Base-by-base conservation (phyloP, 2,797 vertebrate genomes). In the Natrix natrix region DNA sequence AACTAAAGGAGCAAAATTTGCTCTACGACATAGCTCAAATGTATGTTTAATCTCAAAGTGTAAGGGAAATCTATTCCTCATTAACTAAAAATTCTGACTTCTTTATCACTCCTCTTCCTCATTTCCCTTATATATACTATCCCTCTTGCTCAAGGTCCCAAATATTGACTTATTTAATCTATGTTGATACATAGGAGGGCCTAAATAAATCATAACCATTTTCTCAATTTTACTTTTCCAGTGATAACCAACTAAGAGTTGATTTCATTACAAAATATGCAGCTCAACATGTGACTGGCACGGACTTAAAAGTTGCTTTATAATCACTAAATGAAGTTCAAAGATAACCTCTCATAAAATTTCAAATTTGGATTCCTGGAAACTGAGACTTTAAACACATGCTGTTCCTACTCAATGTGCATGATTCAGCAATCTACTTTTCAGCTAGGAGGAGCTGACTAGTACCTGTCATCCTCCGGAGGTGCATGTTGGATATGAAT, bases 401-500 rank as follows among this genome's bases (percentile, higher is more conserved):
- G 91, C 3, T 89, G 90, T 55, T 91, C 57, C 26, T 92, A 94
- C 87, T 92, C 57, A 24, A 92, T 90, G 48, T 97, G 93, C 90
- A 95, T 94, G 96, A 94, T 94, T 95, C 94, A 96, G 78, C 91
- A 95, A 95, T 93, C 61, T 96, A 96, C 93, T 97, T 94, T 94
- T 96, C 93, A 95, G 92, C 95, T 96, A 96, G 96, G 98, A 97
- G 95, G 96, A 95, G 91, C 8, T 97, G 96, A 96, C 97, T 97
- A 98, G 98, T 99, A 99, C 99, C 99, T 99, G 99, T 99, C 99
- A 96, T 99, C 99, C 97, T 99, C 99, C 91, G 99, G 98, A 98
- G 99, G 99, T 93, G 98, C 99, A 97, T 99, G 99, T 98, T 99
- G 98, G 97, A 99, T 99, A 97, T 99, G 98, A 98, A 99, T 99